Evolutionary conservation across 1,140 invertebrate species (phyloP).

Genomic region (Bombyx mandarina): DNA sequence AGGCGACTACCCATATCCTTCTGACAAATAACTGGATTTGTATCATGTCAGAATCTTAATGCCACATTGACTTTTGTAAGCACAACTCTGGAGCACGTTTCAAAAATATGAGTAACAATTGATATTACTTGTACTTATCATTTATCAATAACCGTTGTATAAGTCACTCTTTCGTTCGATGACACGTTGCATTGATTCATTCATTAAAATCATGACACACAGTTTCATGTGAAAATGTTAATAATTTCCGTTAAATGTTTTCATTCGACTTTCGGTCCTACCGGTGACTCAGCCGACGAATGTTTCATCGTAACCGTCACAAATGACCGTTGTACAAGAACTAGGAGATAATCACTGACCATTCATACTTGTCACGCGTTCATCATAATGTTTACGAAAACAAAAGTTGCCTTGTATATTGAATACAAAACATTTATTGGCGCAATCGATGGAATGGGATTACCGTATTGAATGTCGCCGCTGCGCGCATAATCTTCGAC

Average conservation of each 20-base stretch:
- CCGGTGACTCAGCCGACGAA: slow-evolving; percentile 20
- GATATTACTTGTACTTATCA: too few species aligned
- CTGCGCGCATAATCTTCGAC: slow-evolving; percentile 16
- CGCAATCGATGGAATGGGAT: slow-evolving; percentile 15
- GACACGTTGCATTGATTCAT: slow-evolving; percentile 42
- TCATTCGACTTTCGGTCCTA: slow-evolving; percentile 20
- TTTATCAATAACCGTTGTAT: too few species aligned
- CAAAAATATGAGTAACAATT: too few species aligned
- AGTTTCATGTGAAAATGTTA: slow-evolving; percentile 13
- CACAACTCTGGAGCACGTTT: too few species aligned
- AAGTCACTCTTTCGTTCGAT: background rate
- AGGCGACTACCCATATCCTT: too few species aligned
- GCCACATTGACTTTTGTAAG: too few species aligned
- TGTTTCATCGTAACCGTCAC: slow-evolving; percentile 8
- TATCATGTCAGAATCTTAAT: too few species aligned
- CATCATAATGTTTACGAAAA: slow-evolving; percentile 15
- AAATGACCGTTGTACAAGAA: too few species aligned
- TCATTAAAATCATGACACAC: slow-evolving; percentile 42
- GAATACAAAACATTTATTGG: slow-evolving; percentile 15
- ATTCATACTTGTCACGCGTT: slow-evolving; percentile 4
- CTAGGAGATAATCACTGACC: too few species aligned
- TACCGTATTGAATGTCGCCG: slow-evolving; percentile 16
- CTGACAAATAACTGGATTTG: too few species aligned
- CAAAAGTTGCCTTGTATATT: slow-evolving; percentile 16
- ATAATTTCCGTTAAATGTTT: slow-evolving; percentile 33